phyloP scores from a whole-genome alignment of 2,113 vertebrate species.

The Mixornis gularis region DNA sequence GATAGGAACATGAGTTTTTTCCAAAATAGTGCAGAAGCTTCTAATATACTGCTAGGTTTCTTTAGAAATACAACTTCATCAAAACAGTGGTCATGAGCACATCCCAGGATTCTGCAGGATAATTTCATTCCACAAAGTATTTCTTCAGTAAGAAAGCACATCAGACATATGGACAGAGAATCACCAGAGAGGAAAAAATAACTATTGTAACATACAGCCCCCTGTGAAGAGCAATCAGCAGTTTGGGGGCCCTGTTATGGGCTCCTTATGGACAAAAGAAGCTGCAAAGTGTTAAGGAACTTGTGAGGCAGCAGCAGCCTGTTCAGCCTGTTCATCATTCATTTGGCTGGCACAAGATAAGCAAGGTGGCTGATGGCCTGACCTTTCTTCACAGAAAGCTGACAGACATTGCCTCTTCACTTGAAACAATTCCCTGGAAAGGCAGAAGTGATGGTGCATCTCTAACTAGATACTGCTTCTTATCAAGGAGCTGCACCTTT shows the following conservation, averaged over 20 bases:
- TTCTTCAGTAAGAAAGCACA: background rate
- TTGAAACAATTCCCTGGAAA: background rate
- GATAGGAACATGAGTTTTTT: background rate
- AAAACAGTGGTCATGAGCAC: background rate
- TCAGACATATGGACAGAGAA: background rate
- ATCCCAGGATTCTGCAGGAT: background rate
- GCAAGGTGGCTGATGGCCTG: background rate
- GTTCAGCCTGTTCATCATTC: background rate
- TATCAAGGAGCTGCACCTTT: slow-evolving; percentile 56
- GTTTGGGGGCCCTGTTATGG: background rate
- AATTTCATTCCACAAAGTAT: background rate
- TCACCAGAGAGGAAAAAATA: background rate
- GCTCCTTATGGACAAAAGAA: background rate
- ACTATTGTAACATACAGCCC: background rate
- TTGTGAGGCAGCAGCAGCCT: background rate
- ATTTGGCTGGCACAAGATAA: background rate
- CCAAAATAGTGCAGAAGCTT: background rate
- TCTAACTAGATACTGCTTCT: slow-evolving; percentile 4
- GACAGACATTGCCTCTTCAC: background rate
- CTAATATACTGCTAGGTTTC: background rate
- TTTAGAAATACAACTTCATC: background rate
- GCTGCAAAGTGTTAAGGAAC: background rate
- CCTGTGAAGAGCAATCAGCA: background rate
- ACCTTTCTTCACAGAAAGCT: background rate
- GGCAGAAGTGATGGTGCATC: background rate